Percentiles rank a stretch among this genome's conserved stretches.
Conservation (phyloP, 2,797 vertebrate genomes). For the Muscicapa striata region DNA sequence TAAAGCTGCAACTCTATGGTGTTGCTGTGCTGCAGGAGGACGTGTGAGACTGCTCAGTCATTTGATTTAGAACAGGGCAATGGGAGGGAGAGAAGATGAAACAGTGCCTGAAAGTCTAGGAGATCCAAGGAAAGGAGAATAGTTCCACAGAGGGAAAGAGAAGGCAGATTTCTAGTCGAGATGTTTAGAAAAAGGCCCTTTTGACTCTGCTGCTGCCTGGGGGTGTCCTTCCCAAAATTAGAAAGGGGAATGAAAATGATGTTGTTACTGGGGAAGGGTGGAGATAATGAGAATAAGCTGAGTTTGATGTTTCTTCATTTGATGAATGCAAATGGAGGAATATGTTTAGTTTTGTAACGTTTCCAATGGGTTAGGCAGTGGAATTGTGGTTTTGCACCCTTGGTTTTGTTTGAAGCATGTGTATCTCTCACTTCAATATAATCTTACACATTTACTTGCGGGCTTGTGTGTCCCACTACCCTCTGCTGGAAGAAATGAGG, state of each 20-base stretch:
- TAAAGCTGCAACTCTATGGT: background rate
- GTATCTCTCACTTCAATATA: background rate
- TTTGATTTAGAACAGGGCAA: background rate
- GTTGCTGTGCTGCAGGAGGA: background rate
- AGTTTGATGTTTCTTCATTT: background rate
- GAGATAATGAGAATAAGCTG: background rate
- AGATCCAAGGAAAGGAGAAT: background rate
- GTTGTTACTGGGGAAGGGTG: background rate
- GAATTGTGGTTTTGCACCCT: background rate
- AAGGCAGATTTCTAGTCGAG: background rate
- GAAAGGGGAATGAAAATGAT: background rate
- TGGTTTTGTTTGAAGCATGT: background rate
- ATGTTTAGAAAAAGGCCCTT: background rate
- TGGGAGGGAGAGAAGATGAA: background rate
- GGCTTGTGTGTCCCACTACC: slow-evolving; percentile 4
- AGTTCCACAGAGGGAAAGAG: background rate
- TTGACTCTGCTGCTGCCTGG: background rate
- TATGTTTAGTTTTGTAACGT: background rate
- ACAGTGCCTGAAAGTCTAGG: background rate
- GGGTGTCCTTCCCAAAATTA: background rate
- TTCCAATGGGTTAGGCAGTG: background rate
- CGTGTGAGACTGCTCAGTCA: background rate
- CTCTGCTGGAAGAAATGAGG: slow-evolving; percentile 39
- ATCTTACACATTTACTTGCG: background rate
- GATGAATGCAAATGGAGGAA: background rate